Base-by-base conservation (phyloP, 2,888 invertebrate genomes). In the Yponomeuta cagnagella region DNA sequence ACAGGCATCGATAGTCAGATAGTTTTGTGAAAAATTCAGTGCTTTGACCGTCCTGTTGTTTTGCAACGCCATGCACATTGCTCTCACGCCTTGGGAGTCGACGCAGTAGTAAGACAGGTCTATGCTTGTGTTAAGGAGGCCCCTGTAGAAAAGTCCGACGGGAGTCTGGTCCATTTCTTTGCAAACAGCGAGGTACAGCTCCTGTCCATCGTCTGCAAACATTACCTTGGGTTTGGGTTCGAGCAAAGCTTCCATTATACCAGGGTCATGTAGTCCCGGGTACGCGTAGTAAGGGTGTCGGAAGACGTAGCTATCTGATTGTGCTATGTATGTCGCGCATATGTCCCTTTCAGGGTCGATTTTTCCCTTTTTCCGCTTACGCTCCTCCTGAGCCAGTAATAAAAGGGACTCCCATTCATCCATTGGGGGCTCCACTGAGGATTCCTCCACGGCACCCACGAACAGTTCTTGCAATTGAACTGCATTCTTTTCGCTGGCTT, bases 61-160 rank as follows among this genome's bases (percentile, higher is more conserved):
- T 65, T 75, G 75, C 30, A 91, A 74, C 31, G 89, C 88, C 48
- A 78, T 74, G 2, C 82, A 77, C 85, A 90, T 90, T 0, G 89
- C 80, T 1, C 86, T 80, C 0, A 90, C 76, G 15, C 83, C 85
- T n/a, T 72, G 70, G 0, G 87, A 81, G 74, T 84, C 79, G 9
- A 90, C 78, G 63, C 89, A 77, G 72, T 90, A 91, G 75, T 88
- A 89, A 6, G 74, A 79, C 33, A 91, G 77, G 74, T 90, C 81
- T 33, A 91, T 88, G 8, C 69, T 72, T 9, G 77, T 74, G 6
- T 77, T 77, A 2, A 87, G 70, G 33, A 91, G 77, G 0, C 78
- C 79, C 73, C 71, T 81, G 71, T 83, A 71, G 74, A 90, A 89
- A 5, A 65, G 71, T 72, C 74, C 79, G 0, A 90, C 80, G 2